Evolutionary conservation across 2,113 vertebrate genomes (phyloP), one percentile per base, ranked within the genome.

Genomic region (Thinocorus orbignyianus): DNA sequence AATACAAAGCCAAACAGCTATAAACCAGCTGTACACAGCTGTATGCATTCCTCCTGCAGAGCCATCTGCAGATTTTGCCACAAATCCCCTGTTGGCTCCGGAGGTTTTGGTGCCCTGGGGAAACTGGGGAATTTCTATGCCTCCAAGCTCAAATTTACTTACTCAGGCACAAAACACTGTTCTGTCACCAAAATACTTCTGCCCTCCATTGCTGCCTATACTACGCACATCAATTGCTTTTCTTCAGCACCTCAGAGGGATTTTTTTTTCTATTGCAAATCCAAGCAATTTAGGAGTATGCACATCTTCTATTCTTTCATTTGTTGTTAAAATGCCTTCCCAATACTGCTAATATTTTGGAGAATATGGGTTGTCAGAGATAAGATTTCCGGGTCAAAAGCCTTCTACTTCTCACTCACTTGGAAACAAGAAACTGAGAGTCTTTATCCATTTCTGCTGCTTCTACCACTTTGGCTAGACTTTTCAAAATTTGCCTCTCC

Each of bases 101-200:
- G 72, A 92, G 72, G 20, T 79, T 94, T 92, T 72, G 44, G 54
- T 94, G 65, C 72, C 94, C 80, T 84, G 70, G 26, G 76, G 68
- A 57, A 90, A 46, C 5, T 0, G 4, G 55, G 72, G 86, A 93
- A 94, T 94, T 96, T 95, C 86, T 91, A 1, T 76, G 60, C 65
- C 82, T 90, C 13, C 48, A 49, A 94, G 88, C 42, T 52, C 26
- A 86, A 78, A 19, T 93, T 91, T 92, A 78, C n/a, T 88, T 62
- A 82, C 39, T 90, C 49, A 76, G 71, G 81, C 78, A 82, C 51
- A 88, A 93, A 94, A 66, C 42, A 44, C 17, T 48, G 17, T 79
- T 90, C 61, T 94, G 82, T 95, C 92, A 81, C 80, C 90, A 91
- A 90, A 94, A 90, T 84, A 94, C 33, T 71, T 28, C 48, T 92